phyloP scores from a whole-genome alignment of 2,113 vertebrate genomes.

The Cinclus cinclus region DNA sequence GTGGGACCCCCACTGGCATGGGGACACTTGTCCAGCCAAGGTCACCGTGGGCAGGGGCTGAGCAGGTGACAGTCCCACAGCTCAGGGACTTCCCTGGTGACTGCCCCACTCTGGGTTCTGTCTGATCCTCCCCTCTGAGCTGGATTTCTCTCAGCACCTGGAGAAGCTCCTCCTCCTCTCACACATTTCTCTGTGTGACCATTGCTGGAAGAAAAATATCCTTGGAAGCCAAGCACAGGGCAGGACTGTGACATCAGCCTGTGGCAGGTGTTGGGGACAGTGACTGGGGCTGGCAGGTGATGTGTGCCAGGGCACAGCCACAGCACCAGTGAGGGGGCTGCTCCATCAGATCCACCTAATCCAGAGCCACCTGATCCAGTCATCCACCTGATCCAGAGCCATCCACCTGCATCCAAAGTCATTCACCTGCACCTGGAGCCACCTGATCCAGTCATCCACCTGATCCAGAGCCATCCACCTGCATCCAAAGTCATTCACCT shows the following conservation, averaged over 20 bases:
- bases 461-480: fast-evolving
- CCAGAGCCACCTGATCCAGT: fast-evolving
- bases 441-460: no score
- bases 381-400: fast-evolving
- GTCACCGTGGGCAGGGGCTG: background rate
- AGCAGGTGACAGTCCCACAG: fast-evolving
- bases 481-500: background rate
- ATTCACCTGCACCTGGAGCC: background rate
- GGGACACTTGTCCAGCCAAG: background rate
- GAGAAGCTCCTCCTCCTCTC: background rate
- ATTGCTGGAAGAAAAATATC: background rate
- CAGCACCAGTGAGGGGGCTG: background rate
- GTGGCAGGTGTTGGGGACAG: background rate
- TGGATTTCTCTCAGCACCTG: fast-evolving
- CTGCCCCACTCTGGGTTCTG: background rate
- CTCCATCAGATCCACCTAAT: background rate
- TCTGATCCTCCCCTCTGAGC: background rate
- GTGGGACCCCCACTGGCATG: background rate
- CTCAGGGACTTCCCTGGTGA: background rate
- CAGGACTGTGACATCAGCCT: fast-evolving
- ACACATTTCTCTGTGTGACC: background rate
- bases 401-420: background rate
- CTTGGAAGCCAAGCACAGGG: background rate
- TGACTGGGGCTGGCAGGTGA: background rate
- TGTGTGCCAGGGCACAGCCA: background rate